Conservation (phyloP, 92 coral and sea anemone genomes). For the Heteractis magnifica region DNA sequence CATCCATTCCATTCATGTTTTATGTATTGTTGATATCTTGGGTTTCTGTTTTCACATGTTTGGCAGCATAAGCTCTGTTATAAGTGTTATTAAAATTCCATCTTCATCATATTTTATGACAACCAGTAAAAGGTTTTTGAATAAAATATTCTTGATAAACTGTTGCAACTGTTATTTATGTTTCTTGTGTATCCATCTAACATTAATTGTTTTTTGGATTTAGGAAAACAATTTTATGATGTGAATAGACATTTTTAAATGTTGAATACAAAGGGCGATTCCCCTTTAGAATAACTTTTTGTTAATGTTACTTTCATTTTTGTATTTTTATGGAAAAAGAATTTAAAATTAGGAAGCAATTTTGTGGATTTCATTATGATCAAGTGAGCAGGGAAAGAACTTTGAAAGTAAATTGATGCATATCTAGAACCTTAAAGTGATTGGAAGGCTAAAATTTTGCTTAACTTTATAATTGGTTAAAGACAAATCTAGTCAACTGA, state of each 20-base stretch:
- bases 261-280: background rate
- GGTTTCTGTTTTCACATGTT: background rate
- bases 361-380: background rate
- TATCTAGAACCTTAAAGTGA: background rate
- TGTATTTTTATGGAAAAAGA: background rate
- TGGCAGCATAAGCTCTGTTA: background rate
- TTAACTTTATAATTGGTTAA: background rate
- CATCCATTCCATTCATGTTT: constrained; percentile 6
- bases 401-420: background rate
- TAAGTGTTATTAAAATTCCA: background rate
- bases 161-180: too few species aligned
- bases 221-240: too few species aligned
- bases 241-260: background rate
- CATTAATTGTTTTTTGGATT: too few species aligned
- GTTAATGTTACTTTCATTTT: background rate
- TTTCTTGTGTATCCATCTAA: too few species aligned
- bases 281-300: background rate
- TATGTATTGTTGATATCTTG: background rate
- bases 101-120: background rate
- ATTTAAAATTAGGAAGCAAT: background rate
- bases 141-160: background rate
- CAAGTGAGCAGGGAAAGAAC: background rate
- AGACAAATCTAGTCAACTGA: background rate
- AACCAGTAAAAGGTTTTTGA: background rate
- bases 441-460: background rate